These are phyloP conservation scores for Liparis tanakae DNA, from an alignment of 2,797 vertebrate species.

Conservation along the genomic window DNA sequence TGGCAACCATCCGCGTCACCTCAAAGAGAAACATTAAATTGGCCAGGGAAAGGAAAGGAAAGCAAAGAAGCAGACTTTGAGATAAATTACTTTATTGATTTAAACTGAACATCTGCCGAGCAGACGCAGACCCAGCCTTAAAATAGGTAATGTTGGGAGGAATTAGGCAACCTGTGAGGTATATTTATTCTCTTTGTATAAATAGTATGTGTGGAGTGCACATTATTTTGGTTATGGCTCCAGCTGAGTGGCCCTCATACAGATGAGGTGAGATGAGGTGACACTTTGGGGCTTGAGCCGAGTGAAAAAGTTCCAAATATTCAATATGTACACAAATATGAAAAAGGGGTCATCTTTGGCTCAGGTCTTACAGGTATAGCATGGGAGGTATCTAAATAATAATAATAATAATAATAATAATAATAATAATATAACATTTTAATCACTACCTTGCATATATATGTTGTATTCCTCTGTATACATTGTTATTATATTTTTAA, in stretches of 20 bases:
- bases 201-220: neutral
- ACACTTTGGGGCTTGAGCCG: neutral
- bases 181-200: constrained; percentile 16
- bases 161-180: constrained; percentile 23
- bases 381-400: neutral
- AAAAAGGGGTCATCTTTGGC: neutral
- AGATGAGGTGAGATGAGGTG: neutral
- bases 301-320: neutral
- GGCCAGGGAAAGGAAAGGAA: constrained; percentile 55
- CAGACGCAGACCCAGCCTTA: constrained; percentile 43
- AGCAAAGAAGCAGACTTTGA: constrained; percentile 43
- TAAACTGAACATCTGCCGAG: constrained; percentile 60
- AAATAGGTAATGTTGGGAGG: constrained; percentile 30
- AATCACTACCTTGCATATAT: no score
- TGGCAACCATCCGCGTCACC: constrained; percentile 20
- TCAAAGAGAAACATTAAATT: constrained; percentile 49
- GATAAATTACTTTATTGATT: constrained; percentile 65
- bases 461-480: no score
- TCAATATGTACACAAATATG: neutral
- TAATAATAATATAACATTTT: no score
- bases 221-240: neutral
- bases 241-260: neutral
- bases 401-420: no score
- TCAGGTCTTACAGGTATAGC: neutral
- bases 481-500: no score